These are phyloP conservation scores for Melinopterus prodromus DNA, from an alignment of 2,888 invertebrate genomes.

Conservation along the genomic window DNA sequence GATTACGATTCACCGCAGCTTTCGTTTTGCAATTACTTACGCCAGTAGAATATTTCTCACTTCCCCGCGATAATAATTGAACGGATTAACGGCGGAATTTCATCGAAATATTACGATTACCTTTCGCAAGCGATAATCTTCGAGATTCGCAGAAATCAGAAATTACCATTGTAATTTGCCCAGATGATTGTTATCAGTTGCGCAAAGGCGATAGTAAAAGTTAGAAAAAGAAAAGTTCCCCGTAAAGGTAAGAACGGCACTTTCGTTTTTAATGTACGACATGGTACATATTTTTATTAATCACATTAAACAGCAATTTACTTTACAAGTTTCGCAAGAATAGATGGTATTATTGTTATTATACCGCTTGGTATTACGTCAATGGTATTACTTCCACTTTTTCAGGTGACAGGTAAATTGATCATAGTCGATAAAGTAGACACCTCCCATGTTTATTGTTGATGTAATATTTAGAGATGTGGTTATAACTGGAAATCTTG, in stretches of 20 bases:
- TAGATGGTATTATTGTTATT: neutral
- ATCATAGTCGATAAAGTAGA: neutral
- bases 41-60: neutral
- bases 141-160: neutral
- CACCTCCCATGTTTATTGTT: neutral
- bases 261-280: neutral
- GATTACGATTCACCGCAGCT: neutral
- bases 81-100: neutral
- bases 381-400: neutral
- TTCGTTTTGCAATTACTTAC: slow-evolving; percentile 4
- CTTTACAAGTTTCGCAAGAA: neutral
- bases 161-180: neutral
- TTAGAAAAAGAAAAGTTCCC: neutral
- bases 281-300: neutral
- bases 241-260: neutral
- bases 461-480: neutral
- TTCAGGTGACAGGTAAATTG: neutral
- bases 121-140: neutral
- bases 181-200: neutral
- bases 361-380: neutral
- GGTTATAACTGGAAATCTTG: neutral
- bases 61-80: neutral
- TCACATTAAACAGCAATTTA: neutral
- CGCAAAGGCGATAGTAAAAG: neutral
- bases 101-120: neutral